These are phyloP conservation scores for Mormyrus lacerda DNA, from an alignment of 2,113 vertebrate species.

Conservation along the genomic window DNA sequence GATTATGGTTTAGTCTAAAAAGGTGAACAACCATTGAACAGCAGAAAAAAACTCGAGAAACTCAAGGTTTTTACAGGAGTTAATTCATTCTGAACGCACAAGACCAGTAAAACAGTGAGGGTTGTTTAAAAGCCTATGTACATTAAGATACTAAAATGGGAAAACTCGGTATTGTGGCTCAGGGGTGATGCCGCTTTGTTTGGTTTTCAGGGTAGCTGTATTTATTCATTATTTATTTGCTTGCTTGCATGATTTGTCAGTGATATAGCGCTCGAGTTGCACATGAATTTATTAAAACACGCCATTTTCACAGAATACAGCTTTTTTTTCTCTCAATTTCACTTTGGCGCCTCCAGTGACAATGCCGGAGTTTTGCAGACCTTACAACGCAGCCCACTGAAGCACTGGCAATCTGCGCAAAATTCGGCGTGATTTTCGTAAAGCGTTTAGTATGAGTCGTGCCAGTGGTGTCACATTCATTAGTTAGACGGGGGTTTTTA, in stretches of 20 bases:
- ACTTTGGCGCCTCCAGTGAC: neutral
- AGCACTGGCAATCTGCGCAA: neutral
- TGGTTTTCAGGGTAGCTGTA: neutral
- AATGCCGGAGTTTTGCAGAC: neutral
- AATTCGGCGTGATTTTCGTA: neutral
- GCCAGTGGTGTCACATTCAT: neutral
- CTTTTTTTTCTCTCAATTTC: neutral
- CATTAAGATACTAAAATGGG: neutral
- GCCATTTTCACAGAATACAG: neutral
- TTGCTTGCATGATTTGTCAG: neutral
- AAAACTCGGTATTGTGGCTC: neutral
- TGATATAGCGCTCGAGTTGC: neutral
- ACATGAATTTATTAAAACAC: neutral
- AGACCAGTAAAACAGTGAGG: neutral
- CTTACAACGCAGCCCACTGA: neutral
- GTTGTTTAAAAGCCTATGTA: neutral
- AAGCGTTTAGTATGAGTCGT: neutral
- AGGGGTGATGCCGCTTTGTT: neutral
- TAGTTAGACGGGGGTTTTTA: neutral
- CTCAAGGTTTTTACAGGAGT: neutral
- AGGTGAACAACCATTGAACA: neutral
- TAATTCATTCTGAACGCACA: neutral
- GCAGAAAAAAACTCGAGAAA: neutral
- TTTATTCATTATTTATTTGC: neutral
- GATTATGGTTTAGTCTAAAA: neutral